phyloP scores from a whole-genome alignment of 2,888 invertebrate species.

The Luffia ferchaultella region DNA sequence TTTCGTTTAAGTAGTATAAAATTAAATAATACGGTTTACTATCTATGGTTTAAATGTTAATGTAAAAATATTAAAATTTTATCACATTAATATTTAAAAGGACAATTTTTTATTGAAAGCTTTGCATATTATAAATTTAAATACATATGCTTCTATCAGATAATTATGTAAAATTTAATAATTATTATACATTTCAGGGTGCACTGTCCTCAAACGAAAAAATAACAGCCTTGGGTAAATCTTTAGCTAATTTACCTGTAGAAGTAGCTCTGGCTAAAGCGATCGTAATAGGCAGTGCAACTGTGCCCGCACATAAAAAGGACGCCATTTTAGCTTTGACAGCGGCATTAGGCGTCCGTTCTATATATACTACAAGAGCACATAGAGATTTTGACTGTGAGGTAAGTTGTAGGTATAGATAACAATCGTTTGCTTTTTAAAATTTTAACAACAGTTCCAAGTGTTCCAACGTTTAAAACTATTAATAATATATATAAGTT shows the following conservation, averaged over 20 bases:
- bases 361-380: constrained; percentile 89
- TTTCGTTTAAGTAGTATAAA: too few relatives aligned
- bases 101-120: too few relatives aligned
- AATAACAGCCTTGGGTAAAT: constrained; percentile 85
- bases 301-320: constrained; percentile 78
- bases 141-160: too few relatives aligned
- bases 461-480: too few relatives aligned
- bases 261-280: constrained; percentile 97
- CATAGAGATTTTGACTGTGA: constrained; percentile 86
- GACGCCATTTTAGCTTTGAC: constrained; percentile 86
- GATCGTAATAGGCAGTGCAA: constrained; percentile 89
- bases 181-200: constrained; percentile 58
- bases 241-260: constrained; percentile 89
- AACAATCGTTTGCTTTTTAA: not conserved
- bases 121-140: too few relatives aligned
- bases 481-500: too few relatives aligned
- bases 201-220: constrained; percentile 82
- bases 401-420: constrained; percentile 40
- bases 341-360: constrained; percentile 92
- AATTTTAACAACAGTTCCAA: too few relatives aligned
- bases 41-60: too few relatives aligned
- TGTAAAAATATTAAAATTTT: too few relatives aligned
- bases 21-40: too few relatives aligned
- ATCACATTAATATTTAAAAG: too few relatives aligned
- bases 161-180: too few relatives aligned